Evolutionary conservation across 1,140 invertebrate genomes (phyloP), one percentile per base, ranked within the genome.

Genomic region (Aporrectodea caliginosa): DNA sequence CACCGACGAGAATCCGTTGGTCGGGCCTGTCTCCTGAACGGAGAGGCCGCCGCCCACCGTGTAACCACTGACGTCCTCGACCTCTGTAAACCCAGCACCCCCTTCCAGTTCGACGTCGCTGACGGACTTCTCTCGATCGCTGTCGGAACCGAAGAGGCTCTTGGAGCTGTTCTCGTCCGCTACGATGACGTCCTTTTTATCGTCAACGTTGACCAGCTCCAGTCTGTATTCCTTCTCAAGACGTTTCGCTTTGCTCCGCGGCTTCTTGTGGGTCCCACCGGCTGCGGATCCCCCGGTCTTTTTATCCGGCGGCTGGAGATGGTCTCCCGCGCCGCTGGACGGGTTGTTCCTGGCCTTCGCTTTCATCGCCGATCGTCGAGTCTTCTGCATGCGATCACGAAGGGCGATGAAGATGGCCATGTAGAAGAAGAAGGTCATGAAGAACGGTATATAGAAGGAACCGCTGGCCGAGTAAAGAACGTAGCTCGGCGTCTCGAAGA

Each of bases 401-500:
- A 89, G 82, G 33, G 85, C 95, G 78, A 93, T 92, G 89, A 98
- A 98, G 83, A 98, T 98, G 81, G 94, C 91, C 91, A 95, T 95
- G 89, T 98, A 98, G 89, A 98, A 95, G 90, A 98, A 97, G 75
- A 97, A 90, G 94, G 98, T 98, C 35, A 98, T 93, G 82, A 96
- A 92, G 92, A 96, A 96, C 16, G 97, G 96, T 83, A 98, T 93
- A 87, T 96, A 97, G 91, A 98, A 98, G 75, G 95, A 97, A 12
- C 96, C 95, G 31, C 97, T 91, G 0, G 96, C 95, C 1, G 95
- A 96, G 89, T 95, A 99, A 74, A 99, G 90, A 83, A 99, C 97
- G 90, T 99, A 99, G 30, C 94, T 94, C 76, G 93, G 92, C 22
- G 84, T 85, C 69, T 84, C 80, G 82, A 88, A 89, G 33, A 89